phyloP scores from a whole-genome alignment of 2,113 vertebrate species.

The Heterotis niloticus region DNA sequence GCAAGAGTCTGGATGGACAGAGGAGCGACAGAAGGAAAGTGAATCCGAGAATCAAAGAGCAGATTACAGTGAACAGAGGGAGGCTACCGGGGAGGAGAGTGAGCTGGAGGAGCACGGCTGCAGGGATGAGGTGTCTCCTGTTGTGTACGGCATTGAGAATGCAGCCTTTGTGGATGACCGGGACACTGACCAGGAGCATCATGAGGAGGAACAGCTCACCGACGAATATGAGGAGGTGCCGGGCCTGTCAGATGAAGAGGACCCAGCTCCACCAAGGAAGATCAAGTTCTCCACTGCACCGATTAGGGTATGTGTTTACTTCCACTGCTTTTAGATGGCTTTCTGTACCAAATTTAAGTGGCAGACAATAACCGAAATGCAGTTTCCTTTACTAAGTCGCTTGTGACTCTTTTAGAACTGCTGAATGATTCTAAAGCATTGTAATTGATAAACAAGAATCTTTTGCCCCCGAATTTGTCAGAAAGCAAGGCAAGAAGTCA shows the following conservation, averaged over 20 bases:
- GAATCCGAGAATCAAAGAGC: slow-evolving; percentile 35
- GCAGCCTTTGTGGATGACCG: slow-evolving; percentile 81
- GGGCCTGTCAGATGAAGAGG: slow-evolving; percentile 83
- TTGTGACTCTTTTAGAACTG: too few species aligned
- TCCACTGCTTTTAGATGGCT: neutral
- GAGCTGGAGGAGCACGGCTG: slow-evolving; percentile 52
- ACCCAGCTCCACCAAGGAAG: slow-evolving; percentile 64
- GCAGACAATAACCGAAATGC: neutral
- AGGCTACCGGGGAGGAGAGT: slow-evolving; percentile 46
- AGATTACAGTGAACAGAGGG: slow-evolving; percentile 46
- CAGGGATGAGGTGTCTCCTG: slow-evolving; percentile 50
- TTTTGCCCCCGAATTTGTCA: too few species aligned
- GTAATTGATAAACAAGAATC: too few species aligned
- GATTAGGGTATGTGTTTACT: slow-evolving; percentile 69
- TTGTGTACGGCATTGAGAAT: slow-evolving; percentile 80
- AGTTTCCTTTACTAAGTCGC: too few species aligned
- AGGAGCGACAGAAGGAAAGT: slow-evolving; percentile 35
- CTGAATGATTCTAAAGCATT: too few species aligned
- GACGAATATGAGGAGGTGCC: slow-evolving; percentile 73
- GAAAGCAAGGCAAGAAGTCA: too few species aligned
- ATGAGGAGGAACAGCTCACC: slow-evolving; percentile 59
- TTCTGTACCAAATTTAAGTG: neutral
- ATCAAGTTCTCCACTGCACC: slow-evolving; percentile 82
- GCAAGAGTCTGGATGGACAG: slow-evolving; percentile 14
- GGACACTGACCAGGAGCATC: slow-evolving; percentile 59